Evolutionary conservation across 2,888 invertebrate species (phyloP).

Genomic region (Cylindroiulus punctatus): DNA sequence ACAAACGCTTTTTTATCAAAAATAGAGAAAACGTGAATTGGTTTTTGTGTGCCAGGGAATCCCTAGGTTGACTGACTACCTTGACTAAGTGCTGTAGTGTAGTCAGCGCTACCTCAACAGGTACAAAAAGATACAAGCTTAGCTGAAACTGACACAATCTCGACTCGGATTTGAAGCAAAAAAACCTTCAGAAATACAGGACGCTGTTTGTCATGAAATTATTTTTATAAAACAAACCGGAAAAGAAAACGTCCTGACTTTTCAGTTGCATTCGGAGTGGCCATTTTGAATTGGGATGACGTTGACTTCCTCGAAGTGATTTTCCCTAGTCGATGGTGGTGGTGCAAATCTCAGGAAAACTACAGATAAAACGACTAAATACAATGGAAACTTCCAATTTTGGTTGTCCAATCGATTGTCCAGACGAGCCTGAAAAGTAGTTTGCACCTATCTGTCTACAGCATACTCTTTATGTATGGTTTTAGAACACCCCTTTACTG

Average conservation of each 20-base stretch:
- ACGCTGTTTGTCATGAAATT: background rate
- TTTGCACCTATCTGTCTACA: background rate
- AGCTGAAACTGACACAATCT: background rate
- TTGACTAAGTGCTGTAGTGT: background rate
- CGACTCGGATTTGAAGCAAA: background rate
- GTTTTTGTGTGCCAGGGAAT: background rate
- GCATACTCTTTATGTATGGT: background rate
- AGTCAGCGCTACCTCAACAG: background rate
- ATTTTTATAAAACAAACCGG: background rate
- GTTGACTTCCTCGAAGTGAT: no score
- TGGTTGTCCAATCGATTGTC: no score
- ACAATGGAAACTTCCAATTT: no score
- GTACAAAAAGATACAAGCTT: background rate
- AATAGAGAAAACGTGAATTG: background rate
- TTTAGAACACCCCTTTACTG: background rate
- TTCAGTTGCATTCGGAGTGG: no score
- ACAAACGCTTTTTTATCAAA: background rate
- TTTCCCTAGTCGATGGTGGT: no score
- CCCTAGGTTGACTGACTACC: background rate
- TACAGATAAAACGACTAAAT: no score
- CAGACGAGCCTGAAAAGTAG: background rate
- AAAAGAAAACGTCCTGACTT: no score
- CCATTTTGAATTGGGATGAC: no score
- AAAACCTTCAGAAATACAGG: background rate
- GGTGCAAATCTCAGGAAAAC: no score